These are phyloP conservation scores for Hydrozoanthus gracilis DNA, from an alignment of 92 coral and sea anemone species.

Conservation along the genomic window DNA sequence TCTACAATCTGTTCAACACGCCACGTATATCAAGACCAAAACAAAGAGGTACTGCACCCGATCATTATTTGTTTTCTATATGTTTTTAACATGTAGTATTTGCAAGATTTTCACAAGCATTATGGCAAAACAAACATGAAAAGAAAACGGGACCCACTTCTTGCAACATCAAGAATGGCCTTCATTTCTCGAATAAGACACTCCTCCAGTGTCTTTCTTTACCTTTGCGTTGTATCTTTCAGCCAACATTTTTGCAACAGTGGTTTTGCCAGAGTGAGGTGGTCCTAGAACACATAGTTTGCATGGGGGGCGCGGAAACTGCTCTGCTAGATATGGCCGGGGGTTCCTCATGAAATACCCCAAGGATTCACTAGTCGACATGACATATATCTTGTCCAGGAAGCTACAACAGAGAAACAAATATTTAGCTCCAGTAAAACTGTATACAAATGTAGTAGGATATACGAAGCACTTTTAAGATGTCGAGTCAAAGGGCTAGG, in stretches of 20 bases:
- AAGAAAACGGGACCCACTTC: too few relatives aligned
- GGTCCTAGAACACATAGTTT: constrained; percentile 95
- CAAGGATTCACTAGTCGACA: constrained; percentile 85
- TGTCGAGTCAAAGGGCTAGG: too few relatives aligned
- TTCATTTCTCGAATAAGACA: too few relatives aligned
- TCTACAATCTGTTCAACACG: too few relatives aligned
- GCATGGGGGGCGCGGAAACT: constrained; percentile 92
- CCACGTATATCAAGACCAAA: too few relatives aligned
- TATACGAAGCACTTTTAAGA: neutral
- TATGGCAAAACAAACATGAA: too few relatives aligned
- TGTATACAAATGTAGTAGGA: neutral
- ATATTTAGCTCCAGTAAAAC: neutral
- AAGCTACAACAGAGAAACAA: constrained; percentile 62
- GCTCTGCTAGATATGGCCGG: constrained; percentile 78
- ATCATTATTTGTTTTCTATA: too few relatives aligned
- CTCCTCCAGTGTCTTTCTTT: neutral
- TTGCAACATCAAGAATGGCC: too few relatives aligned
- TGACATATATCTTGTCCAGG: constrained; percentile 87
- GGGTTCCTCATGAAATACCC: constrained; percentile 94
- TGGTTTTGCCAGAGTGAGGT: constrained; percentile 91
- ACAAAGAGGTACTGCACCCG: too few relatives aligned
- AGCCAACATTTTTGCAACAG: constrained; percentile 78
- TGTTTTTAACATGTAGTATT: too few relatives aligned
- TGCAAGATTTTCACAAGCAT: too few relatives aligned
- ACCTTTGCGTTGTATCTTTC: constrained; percentile 93